A percentile compares a stretch with the other conserved stretches of the same genome.
Conservation (phyloP, 2,888 invertebrate genomes). For the Cotesia congregata region DNA sequence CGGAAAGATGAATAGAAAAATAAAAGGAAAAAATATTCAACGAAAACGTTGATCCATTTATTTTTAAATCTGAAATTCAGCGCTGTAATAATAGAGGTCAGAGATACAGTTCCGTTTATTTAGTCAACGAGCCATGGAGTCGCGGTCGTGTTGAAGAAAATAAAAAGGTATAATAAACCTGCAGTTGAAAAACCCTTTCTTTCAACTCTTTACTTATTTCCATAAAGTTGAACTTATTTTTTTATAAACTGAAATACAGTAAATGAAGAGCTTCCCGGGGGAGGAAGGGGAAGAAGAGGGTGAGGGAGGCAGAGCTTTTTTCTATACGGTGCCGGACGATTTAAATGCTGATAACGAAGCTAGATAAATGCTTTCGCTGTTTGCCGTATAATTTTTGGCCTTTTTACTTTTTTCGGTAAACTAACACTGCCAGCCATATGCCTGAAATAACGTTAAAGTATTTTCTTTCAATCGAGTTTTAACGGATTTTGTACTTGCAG, state of each 20-base stretch:
- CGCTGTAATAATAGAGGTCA: constrained; percentile 23
- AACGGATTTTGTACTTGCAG: constrained; percentile 53
- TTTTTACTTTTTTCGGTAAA: constrained; percentile 22
- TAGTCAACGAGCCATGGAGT: constrained; percentile 26
- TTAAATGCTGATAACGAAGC: constrained; percentile 2
- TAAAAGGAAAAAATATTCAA: constrained; percentile 18
- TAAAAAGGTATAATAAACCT: constrained; percentile 24
- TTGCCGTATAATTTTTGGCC: constrained; percentile 46
- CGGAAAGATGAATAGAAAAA: constrained; percentile 28
- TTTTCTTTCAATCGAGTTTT: constrained; percentile 66
- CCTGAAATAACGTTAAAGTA: constrained; percentile 64
- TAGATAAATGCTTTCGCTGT: constrained; percentile 46
- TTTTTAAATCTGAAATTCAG: constrained; percentile 29
- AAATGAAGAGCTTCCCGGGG: constrained; percentile 30
- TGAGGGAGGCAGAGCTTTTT: constrained; percentile 9
- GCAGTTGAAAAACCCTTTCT: constrained; percentile 33
- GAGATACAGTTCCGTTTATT: constrained; percentile 33
- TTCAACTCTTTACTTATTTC: constrained; percentile 33
- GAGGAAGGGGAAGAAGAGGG: constrained; percentile 9
- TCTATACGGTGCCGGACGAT: neutral
- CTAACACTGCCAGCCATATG: constrained; percentile 50
- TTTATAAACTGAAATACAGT: constrained; percentile 26
- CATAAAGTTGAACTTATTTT: constrained; percentile 25
- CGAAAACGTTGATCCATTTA: constrained; percentile 6
- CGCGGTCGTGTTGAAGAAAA: constrained; percentile 3